Conservation (phyloP, 2,888 invertebrate species). For the Capitulum mitella region DNA sequence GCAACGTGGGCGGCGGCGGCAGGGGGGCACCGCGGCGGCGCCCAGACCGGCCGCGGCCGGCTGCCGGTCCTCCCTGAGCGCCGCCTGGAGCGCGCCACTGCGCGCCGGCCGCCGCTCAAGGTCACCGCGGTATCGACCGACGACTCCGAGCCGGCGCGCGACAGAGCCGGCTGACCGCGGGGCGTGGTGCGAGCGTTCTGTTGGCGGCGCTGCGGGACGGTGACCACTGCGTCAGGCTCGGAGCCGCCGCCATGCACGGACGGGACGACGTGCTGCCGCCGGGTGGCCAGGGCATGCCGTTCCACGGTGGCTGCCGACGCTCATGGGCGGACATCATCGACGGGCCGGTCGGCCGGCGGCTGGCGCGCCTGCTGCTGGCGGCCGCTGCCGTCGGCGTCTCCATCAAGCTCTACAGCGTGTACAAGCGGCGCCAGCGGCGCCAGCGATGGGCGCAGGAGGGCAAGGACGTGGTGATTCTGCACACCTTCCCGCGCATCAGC, state of each 20-base stretch:
- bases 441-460: slow-evolving; percentile 8
- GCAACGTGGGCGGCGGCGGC: too few relatives aligned
- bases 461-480: slow-evolving; percentile 26
- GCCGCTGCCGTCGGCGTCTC: neutral
- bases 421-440: neutral
- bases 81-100: neutral
- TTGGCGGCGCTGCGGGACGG: neutral
- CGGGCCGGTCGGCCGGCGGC: neutral
- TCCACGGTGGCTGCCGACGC: neutral
- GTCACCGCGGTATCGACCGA: neutral
- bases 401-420: slow-evolving; percentile 1
- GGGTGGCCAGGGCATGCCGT: neutral
- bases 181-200: neutral
- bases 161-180: too few relatives aligned
- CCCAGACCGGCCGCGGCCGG: too few relatives aligned
- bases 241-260: neutral
- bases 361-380: neutral
- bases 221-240: neutral
- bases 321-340: neutral
- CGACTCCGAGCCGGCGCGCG: too few relatives aligned
- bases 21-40: too few relatives aligned
- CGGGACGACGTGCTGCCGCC: neutral
- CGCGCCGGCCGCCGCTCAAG: neutral
- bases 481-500: slow-evolving; percentile 14
- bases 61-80: too few relatives aligned